Base-by-base conservation (phyloP, 1,140 invertebrate species). In the Sminthurides bifidus region DNA sequence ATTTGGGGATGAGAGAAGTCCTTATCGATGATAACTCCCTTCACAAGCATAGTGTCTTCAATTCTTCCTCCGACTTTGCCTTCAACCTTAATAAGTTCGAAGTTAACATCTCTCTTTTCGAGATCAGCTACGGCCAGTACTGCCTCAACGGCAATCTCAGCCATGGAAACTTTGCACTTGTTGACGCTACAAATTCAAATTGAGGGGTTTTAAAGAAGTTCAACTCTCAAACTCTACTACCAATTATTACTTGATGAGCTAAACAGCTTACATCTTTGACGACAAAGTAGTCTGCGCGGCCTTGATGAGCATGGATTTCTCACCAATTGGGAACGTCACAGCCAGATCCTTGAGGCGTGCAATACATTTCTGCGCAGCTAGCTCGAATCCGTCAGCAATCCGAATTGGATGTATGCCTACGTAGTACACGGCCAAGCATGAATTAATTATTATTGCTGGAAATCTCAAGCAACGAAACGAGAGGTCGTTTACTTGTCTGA, bases 1-100 rank as follows among this genome's bases (percentile, higher is more conserved):
- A 99, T 99, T 75, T 99, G 96, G 49, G 96, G 92, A 79, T 99
- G 96, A 65, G 90, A 94, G 77, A 99, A 91, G 58, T 96, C 94
- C 75, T 99, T 99, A 69, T 99, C 95, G 19, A 99, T 81, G 58
- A 99, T 83, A 3, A 99, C 96, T 54, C 96, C 96, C 64, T 85
- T 88, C 14, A 99, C 92, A 30, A 99, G 74, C 76, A 93, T 82
- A 0, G 94, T 93, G 71, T 99, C 96, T 75, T 99, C 96, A 69
- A 99, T 79, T 59, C 85, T 81, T 6, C 95, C 95, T 51, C 96
- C 96, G 24, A 96, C 92, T 78, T 98, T 99, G 1, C 91, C 92
- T 72, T 97, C 91, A 38, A 99, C 84, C 75, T 98, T 99, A 68
- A 99, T 98, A 49, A 99, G 75, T 71, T 99, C 96, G 76, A 99